Percentiles rank a stretch among this genome's conserved stretches.
phyloP scores from a whole-genome alignment of 2,113 vertebrate genomes.

The Australoheros scitulus region DNA sequence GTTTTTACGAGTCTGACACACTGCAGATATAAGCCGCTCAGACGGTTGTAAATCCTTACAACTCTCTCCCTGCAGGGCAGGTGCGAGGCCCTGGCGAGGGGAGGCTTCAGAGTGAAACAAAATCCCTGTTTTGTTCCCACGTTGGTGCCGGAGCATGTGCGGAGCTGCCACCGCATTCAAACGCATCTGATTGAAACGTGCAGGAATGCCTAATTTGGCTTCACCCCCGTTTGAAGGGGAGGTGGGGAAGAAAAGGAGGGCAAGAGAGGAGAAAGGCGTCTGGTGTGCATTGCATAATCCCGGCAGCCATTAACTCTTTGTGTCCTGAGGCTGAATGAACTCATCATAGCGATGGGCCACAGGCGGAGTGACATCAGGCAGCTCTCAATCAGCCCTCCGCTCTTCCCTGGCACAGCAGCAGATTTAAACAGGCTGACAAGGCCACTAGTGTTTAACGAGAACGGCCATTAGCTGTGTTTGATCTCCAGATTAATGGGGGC shows the following conservation, averaged over 20 bases:
- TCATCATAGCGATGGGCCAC: slow-evolving; percentile 68
- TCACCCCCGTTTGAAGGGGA: slow-evolving; percentile 30
- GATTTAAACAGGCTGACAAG: slow-evolving; percentile 52
- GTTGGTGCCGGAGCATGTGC: slow-evolving; percentile 51
- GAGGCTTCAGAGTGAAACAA: slow-evolving; percentile 27
- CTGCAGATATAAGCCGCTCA: slow-evolving; percentile 24
- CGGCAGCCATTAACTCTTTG: slow-evolving; percentile 74
- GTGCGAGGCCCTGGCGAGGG: slow-evolving; percentile 60
- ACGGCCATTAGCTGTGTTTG: slow-evolving; percentile 40
- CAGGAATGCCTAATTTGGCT: slow-evolving; percentile 72
- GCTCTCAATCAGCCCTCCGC: slow-evolving; percentile 41
- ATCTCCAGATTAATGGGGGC: slow-evolving; percentile 53
- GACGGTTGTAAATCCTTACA: slow-evolving; percentile 45
- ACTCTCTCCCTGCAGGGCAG: slow-evolving; percentile 48
- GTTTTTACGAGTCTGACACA: slow-evolving; percentile 40
- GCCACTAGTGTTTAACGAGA: slow-evolving; percentile 42
- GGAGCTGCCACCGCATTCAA: slow-evolving; percentile 44
- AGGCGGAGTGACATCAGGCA: slow-evolving; percentile 58
- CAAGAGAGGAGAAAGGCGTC: slow-evolving; percentile 58
- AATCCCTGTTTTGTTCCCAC: slow-evolving; percentile 58
- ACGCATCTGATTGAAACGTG: slow-evolving; percentile 67
- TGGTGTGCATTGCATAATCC: slow-evolving; percentile 77
- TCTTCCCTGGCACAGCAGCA: slow-evolving; percentile 28
- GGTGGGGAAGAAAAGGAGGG: slow-evolving; percentile 17
- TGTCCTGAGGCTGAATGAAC: slow-evolving; percentile 69